These are phyloP conservation scores for Chloropsis cyanopogon DNA, from an alignment of 2,113 vertebrate species.

Conservation along the genomic window DNA sequence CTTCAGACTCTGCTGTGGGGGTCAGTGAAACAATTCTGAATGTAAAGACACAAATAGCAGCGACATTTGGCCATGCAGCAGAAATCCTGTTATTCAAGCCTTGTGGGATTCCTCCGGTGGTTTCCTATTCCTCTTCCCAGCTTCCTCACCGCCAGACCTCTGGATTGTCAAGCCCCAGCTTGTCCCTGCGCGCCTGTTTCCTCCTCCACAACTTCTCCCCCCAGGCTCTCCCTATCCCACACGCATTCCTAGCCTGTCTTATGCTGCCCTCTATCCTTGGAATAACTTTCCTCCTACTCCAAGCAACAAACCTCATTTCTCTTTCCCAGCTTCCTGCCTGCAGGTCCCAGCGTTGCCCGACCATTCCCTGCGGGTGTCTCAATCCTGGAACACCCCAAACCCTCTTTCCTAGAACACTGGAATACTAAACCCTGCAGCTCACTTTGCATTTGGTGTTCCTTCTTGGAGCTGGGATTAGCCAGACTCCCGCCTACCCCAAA, in stretches of 20 bases:
- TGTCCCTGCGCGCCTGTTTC: neutral
- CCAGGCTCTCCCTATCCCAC: neutral
- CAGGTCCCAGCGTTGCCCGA: neutral
- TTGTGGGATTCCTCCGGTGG: constrained; percentile 25
- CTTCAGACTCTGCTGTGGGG: neutral
- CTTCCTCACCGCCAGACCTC: constrained; percentile 5
- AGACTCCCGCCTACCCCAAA: neutral
- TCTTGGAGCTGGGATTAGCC: neutral
- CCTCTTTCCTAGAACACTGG: neutral
- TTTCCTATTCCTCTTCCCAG: constrained; percentile 53
- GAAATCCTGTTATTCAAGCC: constrained; percentile 48
- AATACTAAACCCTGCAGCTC: neutral
- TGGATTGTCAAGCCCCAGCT: neutral
- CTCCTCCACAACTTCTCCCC: constrained; percentile 11
- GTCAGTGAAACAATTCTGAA: neutral
- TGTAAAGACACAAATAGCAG: neutral
- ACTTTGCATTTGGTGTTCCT: neutral
- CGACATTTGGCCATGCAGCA: neutral
- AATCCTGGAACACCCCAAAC: neutral
- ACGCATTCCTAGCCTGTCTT: constrained; percentile 4
- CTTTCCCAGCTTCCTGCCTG: neutral
- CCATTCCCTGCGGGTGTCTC: neutral
- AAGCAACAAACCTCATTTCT: neutral
- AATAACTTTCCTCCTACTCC: constrained; percentile 11
- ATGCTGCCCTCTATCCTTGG: constrained; percentile 60